A percentile compares a stretch with the other conserved stretches of the same genome.
These are phyloP conservation scores for Leptopilina boulardi DNA, from an alignment of 1,140 invertebrate genomes.

Conservation along the genomic window DNA sequence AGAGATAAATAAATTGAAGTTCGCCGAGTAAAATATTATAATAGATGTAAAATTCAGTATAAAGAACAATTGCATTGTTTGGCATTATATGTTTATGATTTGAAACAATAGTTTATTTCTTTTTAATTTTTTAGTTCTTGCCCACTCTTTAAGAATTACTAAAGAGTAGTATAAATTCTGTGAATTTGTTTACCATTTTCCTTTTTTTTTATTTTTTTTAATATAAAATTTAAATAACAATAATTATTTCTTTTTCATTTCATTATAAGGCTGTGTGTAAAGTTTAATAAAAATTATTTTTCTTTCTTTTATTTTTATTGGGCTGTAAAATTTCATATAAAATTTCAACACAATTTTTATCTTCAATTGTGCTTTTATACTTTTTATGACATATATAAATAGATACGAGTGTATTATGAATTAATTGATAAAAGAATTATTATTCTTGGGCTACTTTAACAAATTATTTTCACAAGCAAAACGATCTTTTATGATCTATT, in stretches of 20 bases:
- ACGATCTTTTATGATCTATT: background rate
- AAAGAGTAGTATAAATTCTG: background rate
- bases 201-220: background rate
- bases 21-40: background rate
- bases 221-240: no score
- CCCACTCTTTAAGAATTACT: no score
- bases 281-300: no score
- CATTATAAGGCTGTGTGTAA: no score
- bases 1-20: background rate
- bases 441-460: no score
- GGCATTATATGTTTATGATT: background rate
- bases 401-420: background rate
- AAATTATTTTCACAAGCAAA: no score
- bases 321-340: background rate
- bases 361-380: background rate
- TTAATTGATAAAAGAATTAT: no score
- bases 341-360: background rate
- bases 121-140: background rate
- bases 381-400: background rate
- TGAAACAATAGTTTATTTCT: slow-evolving; percentile 1
- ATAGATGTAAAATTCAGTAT: background rate
- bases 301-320: no score
- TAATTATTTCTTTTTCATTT: no score
- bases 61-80: slow-evolving; percentile 26
- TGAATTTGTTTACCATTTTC: background rate